Base-by-base conservation (phyloP, 2,113 vertebrate species). In the Pipa parva region DNA sequence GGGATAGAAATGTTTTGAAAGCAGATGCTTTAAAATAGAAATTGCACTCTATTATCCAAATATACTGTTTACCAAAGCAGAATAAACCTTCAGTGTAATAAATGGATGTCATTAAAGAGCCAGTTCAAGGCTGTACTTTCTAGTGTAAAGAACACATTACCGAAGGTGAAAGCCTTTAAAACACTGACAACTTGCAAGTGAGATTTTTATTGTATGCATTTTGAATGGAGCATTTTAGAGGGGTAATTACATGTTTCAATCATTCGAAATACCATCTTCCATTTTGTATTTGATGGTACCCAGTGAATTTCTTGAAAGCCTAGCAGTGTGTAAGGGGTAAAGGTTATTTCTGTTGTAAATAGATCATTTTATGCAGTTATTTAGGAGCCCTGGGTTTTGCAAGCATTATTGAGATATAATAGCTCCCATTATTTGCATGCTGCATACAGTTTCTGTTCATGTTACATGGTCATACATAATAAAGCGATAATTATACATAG, bases 211-310 rank as follows among this genome's bases (percentile, higher is more conserved):
- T 25, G 42, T 29, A 33, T 5, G 37, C 24, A n/a, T 25, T 18
- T 15, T 17, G 8, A 11, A 7, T 48, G 7, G 22, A 49, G 46
- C 58, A 52, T 51, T 59, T 50, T 31, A 13, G 31, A 17, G 29
- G 46, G 65, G 56, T 24, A 60, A 52, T 68, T 68, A 52, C n/a
- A 37, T 22, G 31, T 68, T n/a, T 42, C 46, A 52, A 42, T 59
- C 48, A 51, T 39, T 18, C 24, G 17, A 60, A 60, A 68, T 52
- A 24, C 26, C 56, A 60, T 52, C 25, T 39, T 29, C 28, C 13
- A 24, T 57, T 57, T 31, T 33, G 36, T 8, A 27, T 64, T 66
- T 36, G 29, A 42, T 48, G 4, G 15, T 36, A 27, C 18, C 18
- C 25, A 25, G 27, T n/a, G 18, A 45, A n/a, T 25, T 25, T 59